phyloP scores from a whole-genome alignment of 2,113 vertebrate species.

The Pterophyllum scalare region DNA sequence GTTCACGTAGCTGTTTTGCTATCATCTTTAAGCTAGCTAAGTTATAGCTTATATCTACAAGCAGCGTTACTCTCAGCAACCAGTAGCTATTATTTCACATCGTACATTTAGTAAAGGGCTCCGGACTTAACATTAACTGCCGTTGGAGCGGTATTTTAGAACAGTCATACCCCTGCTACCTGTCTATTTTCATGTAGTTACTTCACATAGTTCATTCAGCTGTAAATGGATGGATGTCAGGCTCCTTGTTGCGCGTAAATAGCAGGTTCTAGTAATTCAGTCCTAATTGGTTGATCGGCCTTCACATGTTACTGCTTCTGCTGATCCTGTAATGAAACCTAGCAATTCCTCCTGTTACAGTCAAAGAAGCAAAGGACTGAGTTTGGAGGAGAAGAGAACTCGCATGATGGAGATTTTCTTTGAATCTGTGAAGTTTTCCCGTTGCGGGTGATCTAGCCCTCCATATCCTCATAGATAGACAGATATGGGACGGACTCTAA shows the following conservation, averaged over 20 bases:
- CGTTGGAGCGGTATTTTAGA: too few species aligned
- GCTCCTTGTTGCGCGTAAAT: background rate
- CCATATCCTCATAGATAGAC: background rate
- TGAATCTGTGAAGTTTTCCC: conserved; percentile 88
- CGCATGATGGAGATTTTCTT: conserved; percentile 99
- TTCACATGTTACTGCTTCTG: background rate
- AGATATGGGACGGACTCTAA: too few species aligned
- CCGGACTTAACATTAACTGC: background rate
- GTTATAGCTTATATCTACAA: background rate
- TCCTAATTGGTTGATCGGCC: background rate
- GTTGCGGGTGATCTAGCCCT: background rate
- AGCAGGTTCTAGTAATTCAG: background rate
- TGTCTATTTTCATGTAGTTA: background rate
- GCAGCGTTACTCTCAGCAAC: background rate
- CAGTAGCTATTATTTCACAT: background rate
- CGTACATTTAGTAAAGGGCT: background rate
- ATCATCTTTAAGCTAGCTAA: background rate
- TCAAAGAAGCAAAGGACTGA: conserved; percentile 97
- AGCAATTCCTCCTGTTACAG: conserved; percentile 78
- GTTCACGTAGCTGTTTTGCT: background rate
- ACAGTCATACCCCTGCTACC: background rate
- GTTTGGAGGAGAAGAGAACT: conserved; percentile 93
- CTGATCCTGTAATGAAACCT: background rate
- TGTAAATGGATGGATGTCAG: background rate
- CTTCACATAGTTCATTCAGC: background rate